Evolutionary conservation across 2,113 vertebrate genomes (phyloP), one percentile per base, ranked within the genome.

Genomic region (Galbula dea): DNA sequence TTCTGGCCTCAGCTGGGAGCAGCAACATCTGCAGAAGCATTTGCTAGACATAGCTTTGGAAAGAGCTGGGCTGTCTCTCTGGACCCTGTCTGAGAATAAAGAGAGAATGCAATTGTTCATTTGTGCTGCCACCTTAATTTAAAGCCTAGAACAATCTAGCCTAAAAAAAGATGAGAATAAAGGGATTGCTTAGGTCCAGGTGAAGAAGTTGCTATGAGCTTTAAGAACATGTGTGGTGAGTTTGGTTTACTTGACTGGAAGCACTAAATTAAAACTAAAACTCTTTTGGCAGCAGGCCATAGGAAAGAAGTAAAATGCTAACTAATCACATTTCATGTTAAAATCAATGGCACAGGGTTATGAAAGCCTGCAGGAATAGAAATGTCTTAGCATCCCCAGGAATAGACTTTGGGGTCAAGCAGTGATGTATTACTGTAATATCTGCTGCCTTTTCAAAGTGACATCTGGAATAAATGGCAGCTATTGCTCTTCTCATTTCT

Each of bases 301-400:
- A 67, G 22, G 55, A 86, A 84, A 83, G 45, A 93, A 85, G 37
- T 51, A 96, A 96, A 97, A 95, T 94, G 76, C 86, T 95, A 97
- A 93, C 92, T 96, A 96, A 97, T 97, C 89, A 93, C 75, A 94
- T 93, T 91, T 90, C 96, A 94, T 88, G 83, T 92, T 95, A 94
- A 97, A 97, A 97, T 97, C 95, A 92, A 96, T 97, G 83, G 29
- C 37, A 84, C 61, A 86, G 77, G 75, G n/a, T 92, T 94, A 57
- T 73, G 86, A 96, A 93, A 94, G 74, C 72, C 88, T 85, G 37
- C 30, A 96, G 89, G 94, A 95, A 88, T 29, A 84, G 83, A 96
- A 95, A 96, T 96, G 83, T 66, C 34, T 71, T 94, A 93, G 46
- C 46, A 59, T 82, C 65, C 69, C 73, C 79, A 55, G 69, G 76